Conservation (phyloP, 92 coral and sea anemone species). For the Heteractis magnifica region DNA sequence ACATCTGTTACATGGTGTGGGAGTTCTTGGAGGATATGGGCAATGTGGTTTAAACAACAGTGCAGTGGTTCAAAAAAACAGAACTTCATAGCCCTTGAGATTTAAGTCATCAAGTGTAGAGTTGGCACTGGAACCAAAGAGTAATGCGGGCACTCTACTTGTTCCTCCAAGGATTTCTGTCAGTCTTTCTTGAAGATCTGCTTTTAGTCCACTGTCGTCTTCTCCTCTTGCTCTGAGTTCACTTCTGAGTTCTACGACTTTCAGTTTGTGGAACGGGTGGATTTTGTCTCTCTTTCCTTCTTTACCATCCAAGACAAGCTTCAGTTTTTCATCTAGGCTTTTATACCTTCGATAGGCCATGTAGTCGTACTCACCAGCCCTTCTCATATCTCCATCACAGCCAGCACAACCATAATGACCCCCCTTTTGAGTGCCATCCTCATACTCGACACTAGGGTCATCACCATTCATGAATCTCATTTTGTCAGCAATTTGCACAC, state of each 20-base stretch:
- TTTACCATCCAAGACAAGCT: conserved; percentile 18
- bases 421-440: conserved; percentile 45
- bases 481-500: conserved; percentile 10
- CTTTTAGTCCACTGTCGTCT: conserved; percentile 7
- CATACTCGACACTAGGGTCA: conserved; percentile 36
- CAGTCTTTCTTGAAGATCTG: conserved; percentile 23
- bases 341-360: conserved; percentile 30
- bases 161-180: conserved; percentile 33
- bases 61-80: conserved; percentile 42
- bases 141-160: conserved; percentile 29
- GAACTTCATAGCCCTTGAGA: conserved; percentile 29
- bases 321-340: conserved; percentile 29
- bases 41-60: conserved; percentile 30
- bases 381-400: conserved; percentile 44
- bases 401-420: conserved; percentile 32
- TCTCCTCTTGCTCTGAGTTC: conserved; percentile 13
- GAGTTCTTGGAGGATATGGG: conserved; percentile 15
- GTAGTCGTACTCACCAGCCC: conserved; percentile 26
- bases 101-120: conserved; percentile 13
- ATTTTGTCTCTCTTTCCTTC: conserved; percentile 12
- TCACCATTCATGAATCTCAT: conserved; percentile 46
- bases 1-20: conserved; percentile 38
- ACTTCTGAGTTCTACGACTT: conserved; percentile 28
- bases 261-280: conserved; percentile 19
- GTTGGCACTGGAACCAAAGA: conserved; percentile 28